phyloP scores from a whole-genome alignment of 2,888 invertebrate species.

The Sinelater perroti region DNA sequence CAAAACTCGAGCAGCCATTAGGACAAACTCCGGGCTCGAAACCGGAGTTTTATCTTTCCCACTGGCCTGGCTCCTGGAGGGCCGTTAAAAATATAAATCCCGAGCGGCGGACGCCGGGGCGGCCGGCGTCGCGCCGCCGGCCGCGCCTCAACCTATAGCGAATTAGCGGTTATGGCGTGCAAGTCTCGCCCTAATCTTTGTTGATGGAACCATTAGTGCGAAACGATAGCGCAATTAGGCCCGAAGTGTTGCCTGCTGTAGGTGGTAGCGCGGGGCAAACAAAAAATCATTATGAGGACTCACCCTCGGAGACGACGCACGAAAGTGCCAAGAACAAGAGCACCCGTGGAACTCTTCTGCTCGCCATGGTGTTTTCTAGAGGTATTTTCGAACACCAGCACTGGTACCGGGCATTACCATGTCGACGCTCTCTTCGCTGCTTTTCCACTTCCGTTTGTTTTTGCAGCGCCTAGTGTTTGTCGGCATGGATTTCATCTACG shows the following conservation, averaged over 20 bases:
- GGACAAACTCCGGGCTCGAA: constrained; percentile 2
- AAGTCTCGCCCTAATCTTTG: constrained; percentile 24
- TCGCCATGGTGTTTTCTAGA: constrained; percentile 47
- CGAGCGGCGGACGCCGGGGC: no score
- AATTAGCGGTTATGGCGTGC: constrained; percentile 13
- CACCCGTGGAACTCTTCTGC: constrained; percentile 43
- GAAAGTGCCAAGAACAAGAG: constrained; percentile 49
- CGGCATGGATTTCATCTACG: constrained; percentile 24
- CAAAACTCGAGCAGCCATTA: constrained; percentile 1
- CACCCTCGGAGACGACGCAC: constrained; percentile 50
- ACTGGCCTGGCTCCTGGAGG: no score
- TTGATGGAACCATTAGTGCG: constrained; percentile 22
- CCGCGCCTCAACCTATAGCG: no score
- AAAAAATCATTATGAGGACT: constrained; percentile 40
- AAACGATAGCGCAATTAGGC: constrained; percentile 21
- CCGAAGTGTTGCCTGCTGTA: no score
- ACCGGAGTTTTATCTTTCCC: no score
- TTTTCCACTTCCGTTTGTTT: constrained; percentile 31
- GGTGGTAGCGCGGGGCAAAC: constrained; percentile 1
- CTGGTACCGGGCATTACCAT: constrained; percentile 41
- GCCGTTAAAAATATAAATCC: no score
- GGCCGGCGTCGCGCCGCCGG: no score
- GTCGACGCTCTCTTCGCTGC: constrained; percentile 35
- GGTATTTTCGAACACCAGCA: constrained; percentile 40
- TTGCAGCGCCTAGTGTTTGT: constrained; percentile 24